phyloP scores from a whole-genome alignment of 2,888 invertebrate genomes.

The Athripsodes cinereus region DNA sequence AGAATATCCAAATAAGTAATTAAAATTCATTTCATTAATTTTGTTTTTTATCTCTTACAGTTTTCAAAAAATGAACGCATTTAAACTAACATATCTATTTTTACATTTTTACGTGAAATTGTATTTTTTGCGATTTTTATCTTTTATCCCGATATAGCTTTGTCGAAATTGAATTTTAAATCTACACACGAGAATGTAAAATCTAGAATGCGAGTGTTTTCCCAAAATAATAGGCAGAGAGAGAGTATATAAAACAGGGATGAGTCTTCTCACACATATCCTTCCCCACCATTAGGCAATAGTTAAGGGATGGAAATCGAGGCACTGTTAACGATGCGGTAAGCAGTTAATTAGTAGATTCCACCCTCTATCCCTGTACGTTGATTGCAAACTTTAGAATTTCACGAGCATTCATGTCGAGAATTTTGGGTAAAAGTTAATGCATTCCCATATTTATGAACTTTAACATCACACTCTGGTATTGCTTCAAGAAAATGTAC shows the following conservation, averaged over 20 bases:
- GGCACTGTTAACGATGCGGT: neutral
- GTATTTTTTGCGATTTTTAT: no score
- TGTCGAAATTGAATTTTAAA: neutral
- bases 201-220: neutral
- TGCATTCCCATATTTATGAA: no score
- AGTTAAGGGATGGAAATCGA: neutral
- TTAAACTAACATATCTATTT: no score
- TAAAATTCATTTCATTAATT: no score
- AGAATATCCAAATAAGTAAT: no score
- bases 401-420: neutral
- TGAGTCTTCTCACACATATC: conserved; percentile 1
- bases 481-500: no score
- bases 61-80: no score
- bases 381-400: neutral
- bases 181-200: neutral
- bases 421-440: neutral
- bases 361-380: neutral
- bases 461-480: no score
- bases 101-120: no score
- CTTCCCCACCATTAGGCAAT: conserved; percentile 2
- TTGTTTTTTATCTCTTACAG: no score
- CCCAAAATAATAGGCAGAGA: neutral
- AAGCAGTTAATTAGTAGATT: neutral
- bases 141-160: no score
- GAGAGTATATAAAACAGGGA: neutral